Evolutionary conservation across 2,888 invertebrate species (phyloP).

Genomic region (Gari tellinella): DNA sequence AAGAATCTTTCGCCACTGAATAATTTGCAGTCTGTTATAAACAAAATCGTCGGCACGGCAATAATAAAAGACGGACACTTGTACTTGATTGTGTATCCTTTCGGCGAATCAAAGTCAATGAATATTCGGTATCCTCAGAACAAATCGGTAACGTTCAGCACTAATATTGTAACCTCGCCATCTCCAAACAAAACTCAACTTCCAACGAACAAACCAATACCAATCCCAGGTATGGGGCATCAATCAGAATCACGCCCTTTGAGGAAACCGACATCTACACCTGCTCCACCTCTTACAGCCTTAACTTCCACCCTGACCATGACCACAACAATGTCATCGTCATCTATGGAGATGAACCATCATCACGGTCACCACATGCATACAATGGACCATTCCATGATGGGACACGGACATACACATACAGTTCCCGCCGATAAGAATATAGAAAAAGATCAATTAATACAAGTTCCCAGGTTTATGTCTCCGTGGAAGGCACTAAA

Average conservation of each 20-base stretch:
- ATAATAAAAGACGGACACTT: constrained; percentile 47
- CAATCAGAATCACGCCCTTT: too few species aligned
- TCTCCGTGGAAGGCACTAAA: constrained; percentile 49
- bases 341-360: too few species aligned
- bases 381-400: neutral
- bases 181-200: too few species aligned
- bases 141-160: too few species aligned
- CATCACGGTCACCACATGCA: neutral
- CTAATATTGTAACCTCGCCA: too few species aligned
- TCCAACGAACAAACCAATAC: too few species aligned
- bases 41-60: constrained; percentile 48
- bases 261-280: too few species aligned
- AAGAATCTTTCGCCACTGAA: neutral
- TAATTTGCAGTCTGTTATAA: neutral
- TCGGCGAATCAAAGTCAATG: constrained; percentile 19
- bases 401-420: neutral
- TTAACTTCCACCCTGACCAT: too few species aligned
- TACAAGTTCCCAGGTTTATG: constrained; percentile 19
- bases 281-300: too few species aligned
- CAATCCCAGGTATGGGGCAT: too few species aligned
- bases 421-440: neutral
- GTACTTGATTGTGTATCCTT: constrained; percentile 47
- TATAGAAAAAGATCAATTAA: neutral
- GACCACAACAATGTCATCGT: too few species aligned
- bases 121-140: too few species aligned